phyloP scores from a whole-genome alignment of 2,113 vertebrate genomes.

The Sturnus vulgaris region DNA sequence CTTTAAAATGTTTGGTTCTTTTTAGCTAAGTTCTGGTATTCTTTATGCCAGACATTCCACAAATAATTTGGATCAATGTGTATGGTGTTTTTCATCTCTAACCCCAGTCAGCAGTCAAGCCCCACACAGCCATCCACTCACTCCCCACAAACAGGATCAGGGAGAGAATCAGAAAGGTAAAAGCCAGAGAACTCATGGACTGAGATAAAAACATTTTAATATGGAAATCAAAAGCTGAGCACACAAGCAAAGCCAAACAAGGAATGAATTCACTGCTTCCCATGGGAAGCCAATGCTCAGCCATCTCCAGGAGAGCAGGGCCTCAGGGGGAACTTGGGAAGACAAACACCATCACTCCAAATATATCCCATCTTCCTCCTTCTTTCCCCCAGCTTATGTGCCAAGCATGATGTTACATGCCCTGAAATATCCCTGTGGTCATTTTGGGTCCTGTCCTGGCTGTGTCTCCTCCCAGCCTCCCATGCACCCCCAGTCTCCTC shows the following conservation, averaged over 20 bases:
- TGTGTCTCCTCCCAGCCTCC: background rate
- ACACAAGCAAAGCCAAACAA: background rate
- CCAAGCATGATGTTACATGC: background rate
- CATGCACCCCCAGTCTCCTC: background rate
- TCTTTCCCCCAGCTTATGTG: fast-evolving
- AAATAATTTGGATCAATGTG: background rate
- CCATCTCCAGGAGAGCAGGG: background rate
- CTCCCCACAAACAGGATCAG: background rate
- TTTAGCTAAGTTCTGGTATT: background rate
- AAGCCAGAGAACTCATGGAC: background rate
- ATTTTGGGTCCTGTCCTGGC: background rate
- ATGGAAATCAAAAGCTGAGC: background rate
- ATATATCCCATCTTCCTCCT: background rate
- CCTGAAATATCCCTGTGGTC: background rate
- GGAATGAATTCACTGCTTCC: background rate
- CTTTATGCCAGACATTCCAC: background rate
- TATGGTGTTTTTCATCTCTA: background rate
- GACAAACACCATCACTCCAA: fast-evolving
- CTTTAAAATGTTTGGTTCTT: background rate
- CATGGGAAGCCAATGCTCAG: background rate
- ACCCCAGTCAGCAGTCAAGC: background rate
- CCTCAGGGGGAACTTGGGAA: background rate
- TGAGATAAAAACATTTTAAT: background rate
- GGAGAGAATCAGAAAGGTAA: background rate
- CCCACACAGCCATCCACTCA: too few species aligned